A percentile compares a stretch with the other conserved stretches of the same genome.
These are phyloP conservation scores for Cyprinodon tularosa DNA, from an alignment of 2,113 vertebrate species.

Conservation along the genomic window DNA sequence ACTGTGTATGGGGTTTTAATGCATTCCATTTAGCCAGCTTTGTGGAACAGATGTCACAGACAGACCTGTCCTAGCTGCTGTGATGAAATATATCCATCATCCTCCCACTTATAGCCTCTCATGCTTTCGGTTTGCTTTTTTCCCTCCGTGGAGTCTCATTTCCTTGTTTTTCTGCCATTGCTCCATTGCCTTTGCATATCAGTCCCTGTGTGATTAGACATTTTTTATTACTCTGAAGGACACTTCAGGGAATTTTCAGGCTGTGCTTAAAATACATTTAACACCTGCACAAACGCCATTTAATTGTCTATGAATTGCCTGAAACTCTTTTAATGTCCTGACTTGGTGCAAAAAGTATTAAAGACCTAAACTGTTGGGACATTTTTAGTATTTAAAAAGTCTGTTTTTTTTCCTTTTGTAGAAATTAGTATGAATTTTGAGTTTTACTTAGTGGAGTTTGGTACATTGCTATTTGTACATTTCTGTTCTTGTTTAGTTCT, in stretches of 20 bases:
- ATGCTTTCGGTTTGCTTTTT: constrained; percentile 44
- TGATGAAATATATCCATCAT: constrained; percentile 82
- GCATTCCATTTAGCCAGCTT: constrained; percentile 75
- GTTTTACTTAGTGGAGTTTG: not conserved
- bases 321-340: not conserved
- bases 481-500: not conserved
- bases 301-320: constrained; percentile 6
- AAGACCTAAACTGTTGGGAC: not conserved
- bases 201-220: constrained; percentile 16
- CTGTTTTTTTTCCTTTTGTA: not conserved
- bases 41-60: constrained; percentile 76
- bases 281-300: constrained; percentile 13
- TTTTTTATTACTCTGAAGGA: constrained; percentile 48
- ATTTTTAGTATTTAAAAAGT: not conserved
- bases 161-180: constrained; percentile 42
- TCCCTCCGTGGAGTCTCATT: constrained; percentile 37
- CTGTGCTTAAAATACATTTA: constrained; percentile 25
- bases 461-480: not conserved
- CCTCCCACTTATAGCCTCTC: constrained; percentile 65
- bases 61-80: constrained; percentile 70
- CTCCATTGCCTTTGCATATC: constrained; percentile 24
- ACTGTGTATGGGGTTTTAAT: constrained; percentile 77
- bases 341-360: not conserved
- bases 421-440: too few species aligned
- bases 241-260: constrained; percentile 32